Evolutionary conservation across 2,888 invertebrate species (phyloP).

Genomic region (Choreutis nemorana): DNA sequence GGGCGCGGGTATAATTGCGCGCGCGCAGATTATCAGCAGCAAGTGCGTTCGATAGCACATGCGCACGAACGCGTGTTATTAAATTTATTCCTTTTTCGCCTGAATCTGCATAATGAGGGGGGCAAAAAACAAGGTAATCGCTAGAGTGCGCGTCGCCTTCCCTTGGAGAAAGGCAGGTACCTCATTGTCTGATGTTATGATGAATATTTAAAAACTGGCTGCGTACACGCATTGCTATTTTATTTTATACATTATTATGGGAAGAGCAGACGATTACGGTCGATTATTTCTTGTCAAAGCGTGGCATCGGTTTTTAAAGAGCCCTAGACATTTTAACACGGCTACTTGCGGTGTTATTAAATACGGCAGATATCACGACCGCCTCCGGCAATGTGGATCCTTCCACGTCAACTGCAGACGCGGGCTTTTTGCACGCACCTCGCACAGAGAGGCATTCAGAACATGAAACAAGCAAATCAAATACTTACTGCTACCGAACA

Average conservation of each 20-base stretch:
- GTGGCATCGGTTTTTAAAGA: conserved; percentile 21
- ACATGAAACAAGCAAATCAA: too few relatives aligned
- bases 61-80: conserved; percentile 64
- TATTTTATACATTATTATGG: conserved; percentile 37
- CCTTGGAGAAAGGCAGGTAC: conserved; percentile 45
- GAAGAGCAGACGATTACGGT: conserved; percentile 31
- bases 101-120: conserved; percentile 65
- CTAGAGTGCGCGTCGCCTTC: conserved; percentile 54
- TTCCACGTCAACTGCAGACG: conserved; percentile 19
- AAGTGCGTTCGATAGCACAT: conserved; percentile 65
- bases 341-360: conserved; percentile 25
- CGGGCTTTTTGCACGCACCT: too few relatives aligned
- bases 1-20: conserved; percentile 43
- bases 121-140: conserved; percentile 57
- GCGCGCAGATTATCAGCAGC: conserved; percentile 61
- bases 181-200: conserved; percentile 41
- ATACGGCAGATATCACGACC: conserved; percentile 25
- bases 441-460: too few relatives aligned
- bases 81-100: conserved; percentile 65
- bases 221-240: conserved; percentile 23
- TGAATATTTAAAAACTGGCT: conserved; percentile 43
- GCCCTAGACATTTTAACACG: conserved; percentile 15
- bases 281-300: conserved; percentile 45
- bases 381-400: conserved; percentile 27
- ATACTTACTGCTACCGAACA: too few relatives aligned